Evolutionary conservation across 2,888 invertebrate genomes (phyloP).

Genomic region (Caenorhabditis virilis): DNA sequence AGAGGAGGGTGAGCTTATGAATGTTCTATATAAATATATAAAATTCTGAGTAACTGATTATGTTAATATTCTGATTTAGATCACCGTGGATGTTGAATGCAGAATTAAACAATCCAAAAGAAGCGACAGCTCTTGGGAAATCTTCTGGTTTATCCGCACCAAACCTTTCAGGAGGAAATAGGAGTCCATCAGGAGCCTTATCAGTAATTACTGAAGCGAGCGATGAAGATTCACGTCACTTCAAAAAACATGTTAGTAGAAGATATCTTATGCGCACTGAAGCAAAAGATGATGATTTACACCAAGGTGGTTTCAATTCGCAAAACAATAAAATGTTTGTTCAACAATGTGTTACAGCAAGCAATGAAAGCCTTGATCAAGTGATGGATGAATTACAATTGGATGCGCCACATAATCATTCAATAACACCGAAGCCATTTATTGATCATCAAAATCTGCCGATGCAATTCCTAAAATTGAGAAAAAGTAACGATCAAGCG

Average conservation of each 20-base stretch:
- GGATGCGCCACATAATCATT: constrained; percentile 11
- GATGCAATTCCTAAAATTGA: too few relatives aligned
- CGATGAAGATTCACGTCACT: constrained; percentile 46
- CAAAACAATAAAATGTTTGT: not conserved
- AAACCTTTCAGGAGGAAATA: constrained; percentile 18
- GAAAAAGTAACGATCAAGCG: constrained; percentile 8
- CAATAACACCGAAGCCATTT: constrained; percentile 32
- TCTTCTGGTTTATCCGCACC: constrained; percentile 17
- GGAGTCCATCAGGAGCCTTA: constrained; percentile 28
- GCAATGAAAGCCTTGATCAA: constrained; percentile 35
- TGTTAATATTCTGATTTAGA: too few relatives aligned
- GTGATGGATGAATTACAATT: constrained; percentile 34
- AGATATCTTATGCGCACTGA: not conserved
- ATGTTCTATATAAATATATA: not conserved
- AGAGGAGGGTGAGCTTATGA: constrained; percentile 10
- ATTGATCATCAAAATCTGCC: too few relatives aligned
- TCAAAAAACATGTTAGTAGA: constrained; percentile 17
- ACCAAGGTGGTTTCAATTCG: not conserved
- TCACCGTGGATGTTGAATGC: constrained; percentile 33
- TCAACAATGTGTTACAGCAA: constrained; percentile 10
- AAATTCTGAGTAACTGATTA: not conserved
- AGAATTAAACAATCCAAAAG: constrained; percentile 22
- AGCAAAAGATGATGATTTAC: not conserved
- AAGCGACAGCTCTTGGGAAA: constrained; percentile 10
- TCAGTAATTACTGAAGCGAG: constrained; percentile 58